A percentile compares a stretch with the other conserved stretches of the same genome.
Evolutionary conservation across 1,140 invertebrate species (phyloP).

Genomic region (Drosophila persimilis): DNA sequence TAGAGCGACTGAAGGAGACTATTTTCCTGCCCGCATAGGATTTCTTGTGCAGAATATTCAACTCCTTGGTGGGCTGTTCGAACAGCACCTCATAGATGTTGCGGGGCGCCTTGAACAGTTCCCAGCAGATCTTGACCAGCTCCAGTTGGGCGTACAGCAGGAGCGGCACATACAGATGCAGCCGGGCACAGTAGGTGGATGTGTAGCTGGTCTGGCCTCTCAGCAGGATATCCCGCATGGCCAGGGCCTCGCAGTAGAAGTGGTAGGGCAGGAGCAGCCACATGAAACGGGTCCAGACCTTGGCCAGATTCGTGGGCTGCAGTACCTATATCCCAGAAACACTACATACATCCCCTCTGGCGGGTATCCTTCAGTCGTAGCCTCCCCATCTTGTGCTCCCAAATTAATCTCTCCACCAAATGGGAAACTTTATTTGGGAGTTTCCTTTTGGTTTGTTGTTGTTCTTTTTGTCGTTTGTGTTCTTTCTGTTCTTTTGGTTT

Average conservation of each 20-base stretch:
- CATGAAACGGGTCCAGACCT: conserved; percentile 61
- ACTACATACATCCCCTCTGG: too few relatives aligned
- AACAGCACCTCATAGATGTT: conserved; percentile 86
- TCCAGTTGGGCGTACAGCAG: conserved; percentile 85
- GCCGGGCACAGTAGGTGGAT: conserved; percentile 82
- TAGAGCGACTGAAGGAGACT: conserved; percentile 89
- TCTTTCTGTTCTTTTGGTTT: conserved; percentile 15
- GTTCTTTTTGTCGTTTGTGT: conserved; percentile 6
- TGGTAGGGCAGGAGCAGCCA: conserved; percentile 79
- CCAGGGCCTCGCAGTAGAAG: conserved; percentile 83
- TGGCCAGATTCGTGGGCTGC: conserved; percentile 82
- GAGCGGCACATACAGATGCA: conserved; percentile 85
- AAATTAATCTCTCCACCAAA: too few relatives aligned
- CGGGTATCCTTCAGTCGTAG: too few relatives aligned
- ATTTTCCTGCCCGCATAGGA: conserved; percentile 91
- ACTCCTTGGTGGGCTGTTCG: conserved; percentile 80
- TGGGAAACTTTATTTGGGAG: conserved; percentile 28
- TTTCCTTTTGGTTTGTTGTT: conserved; percentile 11
- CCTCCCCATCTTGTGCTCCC: too few relatives aligned
- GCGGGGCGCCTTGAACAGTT: conserved; percentile 85
- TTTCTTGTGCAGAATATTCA: conserved; percentile 87
- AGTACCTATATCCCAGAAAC: neutral
- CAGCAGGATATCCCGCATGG: conserved; percentile 74
- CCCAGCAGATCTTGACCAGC: conserved; percentile 84
- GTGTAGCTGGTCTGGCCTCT: conserved; percentile 79